Evolutionary conservation across 2,797 vertebrate genomes (phyloP).

Genomic region (Sebastes hubbsi): DNA sequence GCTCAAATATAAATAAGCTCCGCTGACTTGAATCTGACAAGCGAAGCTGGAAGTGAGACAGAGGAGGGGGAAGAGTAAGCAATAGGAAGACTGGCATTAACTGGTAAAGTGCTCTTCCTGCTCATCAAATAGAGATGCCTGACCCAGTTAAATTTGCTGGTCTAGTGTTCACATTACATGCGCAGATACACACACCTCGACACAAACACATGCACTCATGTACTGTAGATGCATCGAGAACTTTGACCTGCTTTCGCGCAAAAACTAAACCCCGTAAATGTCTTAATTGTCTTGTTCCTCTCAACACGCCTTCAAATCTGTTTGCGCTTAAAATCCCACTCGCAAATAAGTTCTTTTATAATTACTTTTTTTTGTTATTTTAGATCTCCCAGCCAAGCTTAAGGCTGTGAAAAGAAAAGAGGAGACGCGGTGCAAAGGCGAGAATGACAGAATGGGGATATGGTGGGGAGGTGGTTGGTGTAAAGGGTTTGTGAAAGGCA

Average conservation of each 20-base stretch:
- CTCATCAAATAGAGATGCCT: slow-evolving; percentile 78
- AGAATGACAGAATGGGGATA: slow-evolving; percentile 75
- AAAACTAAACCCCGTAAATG: slow-evolving; percentile 25
- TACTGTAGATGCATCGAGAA: slow-evolving; percentile 34
- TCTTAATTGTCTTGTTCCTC: neutral
- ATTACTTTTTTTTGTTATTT: slow-evolving; percentile 43
- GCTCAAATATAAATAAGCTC: slow-evolving; percentile 33
- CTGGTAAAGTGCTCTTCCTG: slow-evolving; percentile 53
- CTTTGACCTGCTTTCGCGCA: slow-evolving; percentile 44
- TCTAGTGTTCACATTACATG: slow-evolving; percentile 53
- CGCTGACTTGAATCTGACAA: slow-evolving; percentile 52
- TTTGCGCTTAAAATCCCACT: slow-evolving; percentile 20
- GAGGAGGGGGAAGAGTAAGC: slow-evolving; percentile 38
- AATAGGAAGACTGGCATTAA: slow-evolving; percentile 59
- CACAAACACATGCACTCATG: slow-evolving; percentile 8
- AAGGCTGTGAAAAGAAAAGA: slow-evolving; percentile 22
- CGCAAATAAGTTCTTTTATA: slow-evolving; percentile 21
- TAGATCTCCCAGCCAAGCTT: slow-evolving; percentile 37
- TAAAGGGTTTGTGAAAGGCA: slow-evolving; percentile 67
- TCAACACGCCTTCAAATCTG: slow-evolving; percentile 1
- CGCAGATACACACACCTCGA: slow-evolving; percentile 31
- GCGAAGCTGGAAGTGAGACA: slow-evolving; percentile 30
- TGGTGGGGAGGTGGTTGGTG: slow-evolving; percentile 54
- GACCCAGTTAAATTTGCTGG: slow-evolving; percentile 76
- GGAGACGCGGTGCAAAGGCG: slow-evolving; percentile 14